Conservation (phyloP, 1,140 invertebrate genomes). For the Meteorus sp. region DNA sequence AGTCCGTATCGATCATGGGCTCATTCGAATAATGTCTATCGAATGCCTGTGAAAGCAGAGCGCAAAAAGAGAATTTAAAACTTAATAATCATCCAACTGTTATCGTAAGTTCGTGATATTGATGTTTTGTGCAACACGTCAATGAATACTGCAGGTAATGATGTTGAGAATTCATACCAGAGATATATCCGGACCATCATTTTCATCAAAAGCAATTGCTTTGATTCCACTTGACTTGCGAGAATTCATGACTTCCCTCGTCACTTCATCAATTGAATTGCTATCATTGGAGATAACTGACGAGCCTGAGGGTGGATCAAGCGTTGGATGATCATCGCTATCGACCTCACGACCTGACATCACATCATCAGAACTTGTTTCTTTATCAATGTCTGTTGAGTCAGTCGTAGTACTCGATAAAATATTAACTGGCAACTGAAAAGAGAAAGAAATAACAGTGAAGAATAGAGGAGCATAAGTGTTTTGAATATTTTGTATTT, state of each 20-base stretch:
- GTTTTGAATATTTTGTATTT: too few relatives aligned
- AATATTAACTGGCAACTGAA: slow-evolving; percentile 7
- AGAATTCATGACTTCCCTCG: slow-evolving; percentile 18
- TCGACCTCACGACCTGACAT: slow-evolving; percentile 2
- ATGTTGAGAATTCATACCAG: too few relatives aligned
- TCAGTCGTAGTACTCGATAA: slow-evolving; percentile 16
- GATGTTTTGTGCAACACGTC: background rate
- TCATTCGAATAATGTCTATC: slow-evolving; percentile 23
- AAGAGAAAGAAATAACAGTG: too few relatives aligned
- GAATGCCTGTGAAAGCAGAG: slow-evolving; percentile 17
- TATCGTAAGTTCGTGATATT: background rate
- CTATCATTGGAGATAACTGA: slow-evolving; percentile 23
- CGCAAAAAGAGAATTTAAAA: background rate
- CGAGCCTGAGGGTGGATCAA: slow-evolving; percentile 15
- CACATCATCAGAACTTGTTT: slow-evolving; percentile 19
- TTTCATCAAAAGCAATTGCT: slow-evolving; percentile 20
- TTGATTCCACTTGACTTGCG: slow-evolving; percentile 15
- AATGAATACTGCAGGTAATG: too few relatives aligned
- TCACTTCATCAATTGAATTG: slow-evolving; percentile 21
- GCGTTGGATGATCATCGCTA: slow-evolving; percentile 14
- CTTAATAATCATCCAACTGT: too few relatives aligned
- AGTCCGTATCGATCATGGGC: slow-evolving; percentile 14
- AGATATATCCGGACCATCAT: slow-evolving; percentile 19
- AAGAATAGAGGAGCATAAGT: too few relatives aligned
- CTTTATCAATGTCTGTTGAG: slow-evolving; percentile 20